Conservation (phyloP, 2,113 vertebrate species). For the Colaptes auratus region DNA sequence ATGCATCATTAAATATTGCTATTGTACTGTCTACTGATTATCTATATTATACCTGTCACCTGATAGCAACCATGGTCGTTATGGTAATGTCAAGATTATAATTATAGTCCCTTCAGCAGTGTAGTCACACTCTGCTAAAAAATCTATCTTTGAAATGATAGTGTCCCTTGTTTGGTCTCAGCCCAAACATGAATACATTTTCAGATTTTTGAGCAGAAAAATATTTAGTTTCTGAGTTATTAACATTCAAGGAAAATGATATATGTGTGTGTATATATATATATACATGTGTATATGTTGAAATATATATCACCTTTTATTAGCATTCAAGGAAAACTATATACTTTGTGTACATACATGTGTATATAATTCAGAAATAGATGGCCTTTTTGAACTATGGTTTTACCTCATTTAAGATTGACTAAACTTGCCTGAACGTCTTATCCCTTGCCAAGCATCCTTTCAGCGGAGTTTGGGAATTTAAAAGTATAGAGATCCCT, state of each 20-base stretch:
- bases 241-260: not conserved
- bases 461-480: not conserved
- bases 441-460: not conserved
- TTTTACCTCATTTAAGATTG: not conserved
- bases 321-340: not conserved
- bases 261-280: not conserved
- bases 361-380: not conserved
- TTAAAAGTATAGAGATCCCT: not conserved
- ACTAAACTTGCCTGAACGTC: not conserved
- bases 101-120: conserved; percentile 50
- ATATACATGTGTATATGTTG: not conserved
- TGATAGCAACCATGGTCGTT: conserved; percentile 53
- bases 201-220: not conserved
- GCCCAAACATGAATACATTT: not conserved
- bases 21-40: conserved; percentile 45
- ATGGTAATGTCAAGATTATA: conserved; percentile 59
- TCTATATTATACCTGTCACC: conserved; percentile 61
- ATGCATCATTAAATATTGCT: conserved; percentile 58
- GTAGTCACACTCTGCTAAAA: conserved; percentile 22
- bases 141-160: not conserved
- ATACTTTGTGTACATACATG: not conserved
- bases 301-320: not conserved
- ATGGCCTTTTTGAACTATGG: not conserved
- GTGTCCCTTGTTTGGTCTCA: conserved; percentile 2
- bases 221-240: not conserved